Evolutionary conservation across 2,113 vertebrate genomes (phyloP).

Genomic region (Austrofundulus limnaeus): DNA sequence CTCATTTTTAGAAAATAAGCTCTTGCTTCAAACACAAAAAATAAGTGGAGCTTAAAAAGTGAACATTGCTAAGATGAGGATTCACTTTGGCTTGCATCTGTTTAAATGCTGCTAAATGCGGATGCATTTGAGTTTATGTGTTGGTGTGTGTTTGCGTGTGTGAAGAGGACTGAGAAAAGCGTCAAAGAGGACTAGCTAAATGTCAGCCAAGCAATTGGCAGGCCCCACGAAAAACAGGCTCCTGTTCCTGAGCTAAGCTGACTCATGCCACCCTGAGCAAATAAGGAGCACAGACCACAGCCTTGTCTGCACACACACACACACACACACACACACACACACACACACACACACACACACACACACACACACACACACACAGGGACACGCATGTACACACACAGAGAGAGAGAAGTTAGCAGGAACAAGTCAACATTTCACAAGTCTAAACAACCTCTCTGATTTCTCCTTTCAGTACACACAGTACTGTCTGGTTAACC

Average conservation of each 20-base stretch:
- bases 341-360: conserved; percentile 22
- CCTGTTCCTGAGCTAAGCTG: conserved; percentile 72
- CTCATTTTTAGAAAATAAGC: too few relatives aligned
- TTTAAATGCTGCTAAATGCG: conserved; percentile 44
- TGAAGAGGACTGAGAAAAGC: conserved; percentile 15
- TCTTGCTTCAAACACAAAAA: conserved; percentile 8
- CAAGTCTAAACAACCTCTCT: conserved; percentile 60
- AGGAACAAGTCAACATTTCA: conserved; percentile 70
- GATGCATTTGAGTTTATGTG: conserved; percentile 5
- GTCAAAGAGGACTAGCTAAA: conserved; percentile 53
- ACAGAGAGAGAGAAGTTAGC: conserved; percentile 19
- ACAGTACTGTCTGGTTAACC: conserved; percentile 58
- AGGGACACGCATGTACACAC: conserved; percentile 11
- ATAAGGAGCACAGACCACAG: conserved; percentile 75
- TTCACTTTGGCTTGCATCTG: conserved; percentile 19
- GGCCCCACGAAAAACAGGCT: conserved; percentile 68
- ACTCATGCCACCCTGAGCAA: conserved; percentile 79
- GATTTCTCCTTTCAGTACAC: conserved; percentile 51
- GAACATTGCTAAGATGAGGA: conserved; percentile 16
- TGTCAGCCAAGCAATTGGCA: conserved; percentile 69
- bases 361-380: conserved; percentile 18
- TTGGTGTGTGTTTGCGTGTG: neutral
- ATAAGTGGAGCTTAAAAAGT: conserved; percentile 32
- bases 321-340: conserved; percentile 30
- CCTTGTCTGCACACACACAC: conserved; percentile 66